phyloP scores from a whole-genome alignment of 2,113 vertebrate genomes.

The Prinia subflava region DNA sequence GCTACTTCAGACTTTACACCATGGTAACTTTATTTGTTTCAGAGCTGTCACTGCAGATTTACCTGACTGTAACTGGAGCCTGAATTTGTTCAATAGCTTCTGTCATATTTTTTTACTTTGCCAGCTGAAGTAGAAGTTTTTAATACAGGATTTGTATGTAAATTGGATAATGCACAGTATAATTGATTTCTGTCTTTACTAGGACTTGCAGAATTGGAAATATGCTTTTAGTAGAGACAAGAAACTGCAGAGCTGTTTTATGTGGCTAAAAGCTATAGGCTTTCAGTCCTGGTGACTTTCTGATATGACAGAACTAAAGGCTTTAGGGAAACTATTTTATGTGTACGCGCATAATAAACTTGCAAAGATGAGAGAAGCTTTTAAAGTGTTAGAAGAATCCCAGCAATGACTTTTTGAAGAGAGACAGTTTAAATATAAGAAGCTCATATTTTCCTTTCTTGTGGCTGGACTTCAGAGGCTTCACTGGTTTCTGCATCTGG shows the following conservation, averaged over 20 bases:
- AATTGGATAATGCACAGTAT: not conserved
- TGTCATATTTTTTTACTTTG: not conserved
- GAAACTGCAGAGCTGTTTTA: slow-evolving; percentile 41
- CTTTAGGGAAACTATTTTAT: slow-evolving; percentile 43
- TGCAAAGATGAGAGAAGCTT: not conserved
- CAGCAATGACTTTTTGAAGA: not conserved
- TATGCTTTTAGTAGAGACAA: slow-evolving; percentile 44
- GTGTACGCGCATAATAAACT: not conserved
- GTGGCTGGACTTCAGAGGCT: not conserved
- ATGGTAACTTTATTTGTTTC: not conserved
- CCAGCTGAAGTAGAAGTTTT: not conserved
- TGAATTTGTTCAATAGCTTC: not conserved
- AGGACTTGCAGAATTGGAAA: slow-evolving; percentile 25
- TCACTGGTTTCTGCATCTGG: not conserved
- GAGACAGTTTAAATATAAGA: not conserved
- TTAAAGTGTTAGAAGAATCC: not conserved
- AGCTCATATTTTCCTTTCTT: not conserved
- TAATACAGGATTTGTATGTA: slow-evolving; percentile 6
- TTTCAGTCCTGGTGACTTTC: slow-evolving; percentile 61
- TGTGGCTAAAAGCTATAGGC: slow-evolving; percentile 29
- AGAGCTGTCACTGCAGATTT: not conserved
- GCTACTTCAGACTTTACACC: not conserved
- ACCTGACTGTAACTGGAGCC: not conserved
- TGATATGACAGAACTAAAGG: slow-evolving; percentile 38
- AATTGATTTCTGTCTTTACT: not conserved